Evolutionary conservation across 1,140 invertebrate genomes (phyloP), one percentile per base, ranked within the genome.

Genomic region (Matsumurasca onukii): DNA sequence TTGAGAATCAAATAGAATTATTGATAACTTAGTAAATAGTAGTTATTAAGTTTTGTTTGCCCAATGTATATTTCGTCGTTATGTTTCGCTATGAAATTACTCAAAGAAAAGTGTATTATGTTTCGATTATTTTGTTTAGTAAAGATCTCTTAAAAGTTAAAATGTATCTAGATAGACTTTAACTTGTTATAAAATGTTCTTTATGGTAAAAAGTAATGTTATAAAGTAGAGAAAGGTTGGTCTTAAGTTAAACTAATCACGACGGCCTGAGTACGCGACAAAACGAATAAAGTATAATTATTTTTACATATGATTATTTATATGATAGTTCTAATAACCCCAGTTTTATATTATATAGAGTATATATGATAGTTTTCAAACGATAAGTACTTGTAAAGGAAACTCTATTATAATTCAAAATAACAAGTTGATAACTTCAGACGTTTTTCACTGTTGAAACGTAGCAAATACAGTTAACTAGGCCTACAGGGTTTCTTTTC

Each of bases 331-430:
- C 55, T 59, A 59, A 59, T 59, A 59, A 59, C 25, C 55, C 55
- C 55, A 22, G 30, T 59, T 59, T 59, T 59, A 59, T 59, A 59
- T 59, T 59, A 59, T 59, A 59, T 59, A 59, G 15, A 59, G 55
- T 59, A 59, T 59, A 27, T 59, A 39, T 39, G 34, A 59, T 59
- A 59, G 55, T 59, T 59, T 59, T 59, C 30, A 59, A 59, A 59
- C 15, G 55, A 27, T 59, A 29, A 59, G 30, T 59, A 59, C 30
- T 59, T 59, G 30, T 59, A 59, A 52, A 52, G 17, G 17, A 27
- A 59, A 13, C 55, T 59, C 30, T 59, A 59, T 59, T 59, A 27
- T 59, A 59, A 13, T 27, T 12, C 55, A 59, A 12, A 27, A 27
- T 59, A 59, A 59, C 55, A 12, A 27, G 30, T 59, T 12, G 13